A percentile compares a stretch with the other conserved stretches of the same genome.
Conservation (phyloP, 2,888 invertebrate species). For the Mechanitis mazaeus region DNA sequence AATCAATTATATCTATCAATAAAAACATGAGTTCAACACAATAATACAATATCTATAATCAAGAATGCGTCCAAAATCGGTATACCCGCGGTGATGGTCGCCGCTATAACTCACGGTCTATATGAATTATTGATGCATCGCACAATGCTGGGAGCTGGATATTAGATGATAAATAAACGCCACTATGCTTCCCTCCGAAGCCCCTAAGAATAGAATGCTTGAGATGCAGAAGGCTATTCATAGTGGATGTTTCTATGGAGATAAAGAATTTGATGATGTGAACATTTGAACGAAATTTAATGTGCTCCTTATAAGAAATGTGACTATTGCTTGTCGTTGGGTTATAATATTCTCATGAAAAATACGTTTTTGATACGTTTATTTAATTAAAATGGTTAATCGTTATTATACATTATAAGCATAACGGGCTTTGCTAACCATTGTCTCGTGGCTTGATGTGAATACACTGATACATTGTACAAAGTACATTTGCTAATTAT, state of each 20-base stretch:
- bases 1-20: background rate
- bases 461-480: conserved; percentile 24
- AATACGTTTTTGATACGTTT: too few relatives aligned
- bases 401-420: too few relatives aligned
- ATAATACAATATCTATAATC: conserved; percentile 25
- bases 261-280: conserved; percentile 4
- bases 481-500: conserved; percentile 49
- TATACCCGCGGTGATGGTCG: conserved; percentile 53
- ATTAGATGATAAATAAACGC: conserved; percentile 41
- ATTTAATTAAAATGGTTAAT: too few relatives aligned
- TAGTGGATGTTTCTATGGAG: conserved; percentile 4
- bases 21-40: conserved; percentile 13
- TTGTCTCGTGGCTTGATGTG: conserved; percentile 1
- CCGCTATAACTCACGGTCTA: conserved; percentile 51
- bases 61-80: conserved; percentile 37
- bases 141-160: conserved; percentile 36
- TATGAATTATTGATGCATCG: conserved; percentile 64
- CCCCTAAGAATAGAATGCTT: conserved; percentile 31
- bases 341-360: too few relatives aligned
- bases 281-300: background rate
- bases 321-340: background rate
- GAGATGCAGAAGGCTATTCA: conserved; percentile 23
- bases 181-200: conserved; percentile 29
- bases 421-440: background rate
- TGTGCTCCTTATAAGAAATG: background rate